Conservation (phyloP, 2,888 invertebrate species). For the Dolichomitus sp. region DNA sequence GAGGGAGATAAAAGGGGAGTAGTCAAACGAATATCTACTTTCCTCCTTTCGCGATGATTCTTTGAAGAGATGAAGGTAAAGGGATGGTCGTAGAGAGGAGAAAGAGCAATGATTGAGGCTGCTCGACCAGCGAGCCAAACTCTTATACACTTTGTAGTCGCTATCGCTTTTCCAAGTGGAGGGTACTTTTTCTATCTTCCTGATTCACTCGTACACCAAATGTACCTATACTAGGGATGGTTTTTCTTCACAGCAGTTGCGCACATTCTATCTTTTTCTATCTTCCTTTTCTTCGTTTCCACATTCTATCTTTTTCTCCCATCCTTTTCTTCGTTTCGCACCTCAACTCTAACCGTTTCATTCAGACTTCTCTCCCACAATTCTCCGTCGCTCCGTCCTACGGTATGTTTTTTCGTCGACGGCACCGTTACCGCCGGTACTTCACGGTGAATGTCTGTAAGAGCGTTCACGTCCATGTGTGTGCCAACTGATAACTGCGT, state of each 20-base stretch:
- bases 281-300: background rate
- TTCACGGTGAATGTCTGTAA: slow-evolving; percentile 36
- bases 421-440: slow-evolving; percentile 14
- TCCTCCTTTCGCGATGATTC: background rate
- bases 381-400: background rate
- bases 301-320: slow-evolving; percentile 16
- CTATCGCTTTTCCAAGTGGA: background rate
- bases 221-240: background rate
- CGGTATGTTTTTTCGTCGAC: slow-evolving; percentile 5
- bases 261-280: slow-evolving; percentile 9
- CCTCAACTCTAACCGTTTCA: slow-evolving; percentile 13
- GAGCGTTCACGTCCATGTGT: slow-evolving; percentile 14
- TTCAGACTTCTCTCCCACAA: background rate
- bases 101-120: slow-evolving; percentile 15
- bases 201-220: background rate
- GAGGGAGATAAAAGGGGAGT: background rate
- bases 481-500: slow-evolving; percentile 21
- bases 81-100: background rate
- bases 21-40: slow-evolving; percentile 20
- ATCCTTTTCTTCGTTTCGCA: background rate
- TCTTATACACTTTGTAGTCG: slow-evolving; percentile 5
- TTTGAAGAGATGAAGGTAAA: background rate
- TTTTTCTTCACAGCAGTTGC: background rate
- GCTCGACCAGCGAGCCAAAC: slow-evolving; percentile 7
- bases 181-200: slow-evolving; percentile 3